Conservation (phyloP, 2,888 invertebrate genomes). For the Sympetrum striolatum region DNA sequence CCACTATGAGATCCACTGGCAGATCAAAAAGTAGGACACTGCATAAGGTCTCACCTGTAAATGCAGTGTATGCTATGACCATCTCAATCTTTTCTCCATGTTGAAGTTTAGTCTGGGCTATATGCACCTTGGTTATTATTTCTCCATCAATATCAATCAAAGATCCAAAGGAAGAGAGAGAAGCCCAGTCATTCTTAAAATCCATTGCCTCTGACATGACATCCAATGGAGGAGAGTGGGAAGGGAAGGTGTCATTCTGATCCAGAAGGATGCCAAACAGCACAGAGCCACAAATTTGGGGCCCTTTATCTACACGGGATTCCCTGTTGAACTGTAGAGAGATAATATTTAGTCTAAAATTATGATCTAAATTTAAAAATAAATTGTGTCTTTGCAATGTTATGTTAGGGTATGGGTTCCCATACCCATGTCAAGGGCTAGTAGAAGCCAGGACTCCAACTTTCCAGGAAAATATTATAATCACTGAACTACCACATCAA, state of each 20-base stretch:
- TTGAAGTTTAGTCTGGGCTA: conserved; percentile 55
- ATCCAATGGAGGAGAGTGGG: neutral
- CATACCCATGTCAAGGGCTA: no score
- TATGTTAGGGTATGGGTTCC: no score
- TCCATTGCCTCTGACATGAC: neutral
- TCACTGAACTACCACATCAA: no score
- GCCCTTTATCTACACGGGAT: neutral
- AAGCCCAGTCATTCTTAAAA: neutral
- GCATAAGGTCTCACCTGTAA: conserved; percentile 55
- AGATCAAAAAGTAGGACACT: neutral
- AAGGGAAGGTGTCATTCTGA: conserved; percentile 19
- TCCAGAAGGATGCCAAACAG: neutral
- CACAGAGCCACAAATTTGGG: neutral
- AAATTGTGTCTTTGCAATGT: no score
- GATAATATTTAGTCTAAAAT: neutral
- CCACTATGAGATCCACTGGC: neutral
- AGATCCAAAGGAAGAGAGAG: neutral
- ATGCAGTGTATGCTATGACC: conserved; percentile 61
- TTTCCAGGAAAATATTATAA: no score
- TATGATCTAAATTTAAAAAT: no score
- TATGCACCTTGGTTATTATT: conserved; percentile 59
- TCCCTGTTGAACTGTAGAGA: conserved; percentile 3
- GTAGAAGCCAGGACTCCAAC: no score
- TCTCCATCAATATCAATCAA: conserved; percentile 54
- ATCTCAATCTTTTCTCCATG: conserved; percentile 56